phyloP scores from a whole-genome alignment of 2,888 invertebrate genomes.

The Drosophila fungiperda region DNA sequence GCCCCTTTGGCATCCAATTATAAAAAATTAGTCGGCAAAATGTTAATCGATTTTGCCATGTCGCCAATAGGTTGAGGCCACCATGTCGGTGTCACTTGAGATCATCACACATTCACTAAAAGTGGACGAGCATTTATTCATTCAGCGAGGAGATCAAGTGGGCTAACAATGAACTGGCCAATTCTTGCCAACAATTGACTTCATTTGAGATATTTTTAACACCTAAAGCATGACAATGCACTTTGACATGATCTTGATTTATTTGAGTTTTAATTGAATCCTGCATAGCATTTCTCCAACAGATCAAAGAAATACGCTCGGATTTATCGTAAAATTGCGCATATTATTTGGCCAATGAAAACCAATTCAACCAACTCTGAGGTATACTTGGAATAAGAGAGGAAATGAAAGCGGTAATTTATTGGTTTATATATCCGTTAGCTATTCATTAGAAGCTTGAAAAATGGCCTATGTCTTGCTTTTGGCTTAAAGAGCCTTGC shows the following conservation, averaged over 20 bases:
- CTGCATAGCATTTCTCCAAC: slow-evolving; percentile 19
- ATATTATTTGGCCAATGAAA: slow-evolving; percentile 28
- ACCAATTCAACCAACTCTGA: slow-evolving; percentile 11
- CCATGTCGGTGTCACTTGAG: slow-evolving; percentile 61
- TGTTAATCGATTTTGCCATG: slow-evolving; percentile 48
- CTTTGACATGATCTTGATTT: slow-evolving; percentile 27
- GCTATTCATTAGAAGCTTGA: background rate
- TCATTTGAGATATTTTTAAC: slow-evolving; percentile 53
- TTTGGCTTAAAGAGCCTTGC: background rate
- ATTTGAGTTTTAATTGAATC: slow-evolving; percentile 43
- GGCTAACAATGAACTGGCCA: slow-evolving; percentile 44
- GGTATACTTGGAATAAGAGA: background rate
- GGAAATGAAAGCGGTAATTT: background rate
- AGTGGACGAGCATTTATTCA: slow-evolving; percentile 57
- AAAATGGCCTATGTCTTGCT: background rate
- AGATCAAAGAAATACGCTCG: slow-evolving; percentile 24
- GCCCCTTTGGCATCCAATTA: slow-evolving; percentile 64
- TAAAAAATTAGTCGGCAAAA: slow-evolving; percentile 75
- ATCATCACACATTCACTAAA: slow-evolving; percentile 38
- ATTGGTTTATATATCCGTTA: background rate
- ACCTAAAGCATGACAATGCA: slow-evolving; percentile 35
- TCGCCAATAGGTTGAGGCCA: slow-evolving; percentile 57
- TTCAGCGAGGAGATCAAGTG: slow-evolving; percentile 41
- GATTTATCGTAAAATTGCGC: slow-evolving; percentile 35
- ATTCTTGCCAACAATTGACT: slow-evolving; percentile 60